Conservation (phyloP, 1,140 invertebrate genomes). For the Aradophagus sp. region DNA sequence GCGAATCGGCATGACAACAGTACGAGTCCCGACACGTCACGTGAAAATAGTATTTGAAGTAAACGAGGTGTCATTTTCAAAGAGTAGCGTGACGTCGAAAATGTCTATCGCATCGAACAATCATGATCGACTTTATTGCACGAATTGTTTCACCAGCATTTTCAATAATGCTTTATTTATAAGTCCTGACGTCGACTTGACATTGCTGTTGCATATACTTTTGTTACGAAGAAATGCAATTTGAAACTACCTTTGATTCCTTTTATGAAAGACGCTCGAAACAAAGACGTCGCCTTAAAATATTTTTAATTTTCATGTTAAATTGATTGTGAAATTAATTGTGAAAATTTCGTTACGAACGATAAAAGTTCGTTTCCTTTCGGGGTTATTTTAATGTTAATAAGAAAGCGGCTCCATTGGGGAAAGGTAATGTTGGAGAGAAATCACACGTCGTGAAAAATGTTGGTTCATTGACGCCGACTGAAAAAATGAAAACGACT, state of each 20-base stretch:
- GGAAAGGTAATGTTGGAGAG: too few species aligned
- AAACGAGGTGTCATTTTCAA: slow-evolving; percentile 70
- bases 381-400: not conserved
- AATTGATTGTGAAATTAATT: too few species aligned
- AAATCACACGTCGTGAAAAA: slow-evolving; percentile 30
- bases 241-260: slow-evolving; percentile 16
- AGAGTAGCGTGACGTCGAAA: slow-evolving; percentile 63
- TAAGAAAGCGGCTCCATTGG: too few species aligned
- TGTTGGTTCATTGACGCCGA: slow-evolving; percentile 34
- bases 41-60: slow-evolving; percentile 63
- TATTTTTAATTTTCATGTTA: too few species aligned
- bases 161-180: slow-evolving; percentile 58
- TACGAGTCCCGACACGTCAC: slow-evolving; percentile 43
- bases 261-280: too few species aligned
- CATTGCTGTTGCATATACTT: slow-evolving; percentile 42
- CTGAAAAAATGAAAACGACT: slow-evolving; percentile 46
- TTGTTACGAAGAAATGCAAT: slow-evolving; percentile 19
- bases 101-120: slow-evolving; percentile 57
- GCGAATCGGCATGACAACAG: slow-evolving; percentile 49
- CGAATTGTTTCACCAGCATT: slow-evolving; percentile 44
- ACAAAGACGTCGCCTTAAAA: too few species aligned
- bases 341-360: too few species aligned
- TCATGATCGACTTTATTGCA: slow-evolving; percentile 57
- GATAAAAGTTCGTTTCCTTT: too few species aligned
- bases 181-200: slow-evolving; percentile 43